Evolutionary conservation across 2,113 vertebrate species (phyloP), one percentile per base, ranked within the genome.

Genomic region (Podiceps cristatus): DNA sequence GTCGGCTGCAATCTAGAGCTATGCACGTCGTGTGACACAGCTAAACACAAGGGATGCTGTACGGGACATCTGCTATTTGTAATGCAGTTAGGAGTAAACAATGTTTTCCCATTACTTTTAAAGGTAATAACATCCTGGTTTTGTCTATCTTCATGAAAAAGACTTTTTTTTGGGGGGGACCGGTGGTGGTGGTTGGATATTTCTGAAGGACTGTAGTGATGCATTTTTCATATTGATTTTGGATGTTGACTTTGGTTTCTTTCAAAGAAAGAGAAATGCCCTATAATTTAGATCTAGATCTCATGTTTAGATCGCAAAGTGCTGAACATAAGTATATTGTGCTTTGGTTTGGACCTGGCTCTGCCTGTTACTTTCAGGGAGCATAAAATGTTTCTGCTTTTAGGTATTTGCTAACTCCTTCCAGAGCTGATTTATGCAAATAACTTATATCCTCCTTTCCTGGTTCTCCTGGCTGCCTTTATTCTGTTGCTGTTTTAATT

Each of bases 111-210:
- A 24, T 49, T 47, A 28, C 7, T 62, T 81, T 76, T 66, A 49
- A 55, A 50, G 9, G 7, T 23, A 49, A 6, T 16, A 67, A 28
- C 2, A 53, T 28, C 8, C 10, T 63, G 9, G 4, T 4, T 95
- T 88, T 50, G 12, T 31, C 44, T 69, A 4, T 49, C 64, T 66
- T 71, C 1, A 58, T 1, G 5, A 49, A 80, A 31, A 7, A 35
- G 1, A 7, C 1, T 3, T 33, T 29, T 33, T 29, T 58, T 35
- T 19, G 17, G 1, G 4, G 18, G 18, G 10, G 3, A 6, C 18
- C n/a, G 7, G 6, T 55, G 11, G 3, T 28, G 11, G 7, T 31
- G 8, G 5, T 27, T 52, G 10, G 1, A 0, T 47, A 94, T 73
- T 87, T 68, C 67, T 49, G 17, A 64, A 56, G 19, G 7, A 40